phyloP scores from a whole-genome alignment of 2,888 invertebrate species.

The Cantharis rufa region DNA sequence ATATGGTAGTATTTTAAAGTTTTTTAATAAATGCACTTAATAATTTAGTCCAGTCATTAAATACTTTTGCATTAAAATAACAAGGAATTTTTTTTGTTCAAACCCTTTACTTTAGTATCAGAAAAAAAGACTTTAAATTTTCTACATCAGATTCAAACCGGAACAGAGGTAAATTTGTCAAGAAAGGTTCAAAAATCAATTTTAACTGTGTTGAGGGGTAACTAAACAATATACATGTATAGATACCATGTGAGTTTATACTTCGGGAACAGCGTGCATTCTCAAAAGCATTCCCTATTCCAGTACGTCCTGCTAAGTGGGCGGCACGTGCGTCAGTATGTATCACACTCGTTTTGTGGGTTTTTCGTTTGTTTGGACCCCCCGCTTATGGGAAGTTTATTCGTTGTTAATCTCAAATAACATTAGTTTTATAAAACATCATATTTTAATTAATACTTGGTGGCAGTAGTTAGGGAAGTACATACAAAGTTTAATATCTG shows the following conservation, averaged over 20 bases:
- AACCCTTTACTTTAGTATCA: too few relatives aligned
- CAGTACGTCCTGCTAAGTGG: constrained; percentile 5
- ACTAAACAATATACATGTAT: not conserved
- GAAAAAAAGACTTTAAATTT: too few relatives aligned
- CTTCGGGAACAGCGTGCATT: not conserved
- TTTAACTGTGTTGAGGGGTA: not conserved
- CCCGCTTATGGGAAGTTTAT: constrained; percentile 9
- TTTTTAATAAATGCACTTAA: too few relatives aligned
- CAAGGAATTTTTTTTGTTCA: too few relatives aligned
- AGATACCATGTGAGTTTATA: not conserved
- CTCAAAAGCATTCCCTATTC: not conserved
- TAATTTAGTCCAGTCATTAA: too few relatives aligned
- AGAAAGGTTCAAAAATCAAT: not conserved
- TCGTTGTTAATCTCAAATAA: not conserved
- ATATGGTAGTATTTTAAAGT: too few relatives aligned
- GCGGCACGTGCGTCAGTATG: constrained; percentile 7
- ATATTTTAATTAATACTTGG: not conserved
- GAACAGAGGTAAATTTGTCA: too few relatives aligned
- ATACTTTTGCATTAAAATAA: too few relatives aligned
- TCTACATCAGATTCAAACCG: too few relatives aligned
- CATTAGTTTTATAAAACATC: not conserved
- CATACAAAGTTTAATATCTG: too few relatives aligned
- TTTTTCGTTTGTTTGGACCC: constrained; percentile 2
- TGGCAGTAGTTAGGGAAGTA: not conserved
- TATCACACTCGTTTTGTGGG: constrained; percentile 1